These are phyloP conservation scores for Peromyscus polionotus DNA, from an alignment of 2,113 vertebrate species.

Conservation along the genomic window DNA sequence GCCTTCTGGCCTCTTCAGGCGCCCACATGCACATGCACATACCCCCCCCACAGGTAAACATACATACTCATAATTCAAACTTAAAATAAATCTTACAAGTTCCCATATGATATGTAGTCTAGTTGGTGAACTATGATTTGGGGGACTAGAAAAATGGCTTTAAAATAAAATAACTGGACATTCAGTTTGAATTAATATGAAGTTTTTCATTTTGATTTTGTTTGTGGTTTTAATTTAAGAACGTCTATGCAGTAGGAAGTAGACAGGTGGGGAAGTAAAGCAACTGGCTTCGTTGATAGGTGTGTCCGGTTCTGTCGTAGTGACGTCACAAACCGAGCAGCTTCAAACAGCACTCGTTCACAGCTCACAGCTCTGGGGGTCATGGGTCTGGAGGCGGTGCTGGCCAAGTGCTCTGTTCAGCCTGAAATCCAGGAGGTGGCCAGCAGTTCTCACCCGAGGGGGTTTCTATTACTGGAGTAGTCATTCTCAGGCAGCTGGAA, in stretches of 20 bases:
- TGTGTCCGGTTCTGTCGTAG: neutral
- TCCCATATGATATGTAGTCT: neutral
- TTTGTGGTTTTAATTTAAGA: constrained; percentile 13
- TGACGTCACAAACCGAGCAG: neutral
- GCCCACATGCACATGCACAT: neutral
- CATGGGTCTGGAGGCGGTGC: neutral
- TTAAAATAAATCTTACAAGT: neutral
- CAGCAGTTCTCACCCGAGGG: neutral
- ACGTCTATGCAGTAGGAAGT: neutral
- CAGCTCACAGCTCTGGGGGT: neutral
- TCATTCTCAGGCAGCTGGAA: constrained; percentile 8
- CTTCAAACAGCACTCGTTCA: neutral
- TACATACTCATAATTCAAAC: neutral
- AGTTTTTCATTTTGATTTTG: constrained; percentile 57
- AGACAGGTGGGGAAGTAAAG: neutral
- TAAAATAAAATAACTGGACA: neutral
- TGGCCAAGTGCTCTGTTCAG: constrained; percentile 18
- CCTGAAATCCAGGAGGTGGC: constrained; percentile 33
- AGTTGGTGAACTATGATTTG: neutral
- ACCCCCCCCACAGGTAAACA: fast-evolving
- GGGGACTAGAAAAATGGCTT: neutral
- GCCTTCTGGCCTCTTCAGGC: neutral
- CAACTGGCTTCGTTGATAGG: neutral
- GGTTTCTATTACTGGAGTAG: neutral
- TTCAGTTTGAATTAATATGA: constrained; percentile 53